Evolutionary conservation across 2,113 vertebrate genomes (phyloP).

Genomic region (Antennarius striatus): DNA sequence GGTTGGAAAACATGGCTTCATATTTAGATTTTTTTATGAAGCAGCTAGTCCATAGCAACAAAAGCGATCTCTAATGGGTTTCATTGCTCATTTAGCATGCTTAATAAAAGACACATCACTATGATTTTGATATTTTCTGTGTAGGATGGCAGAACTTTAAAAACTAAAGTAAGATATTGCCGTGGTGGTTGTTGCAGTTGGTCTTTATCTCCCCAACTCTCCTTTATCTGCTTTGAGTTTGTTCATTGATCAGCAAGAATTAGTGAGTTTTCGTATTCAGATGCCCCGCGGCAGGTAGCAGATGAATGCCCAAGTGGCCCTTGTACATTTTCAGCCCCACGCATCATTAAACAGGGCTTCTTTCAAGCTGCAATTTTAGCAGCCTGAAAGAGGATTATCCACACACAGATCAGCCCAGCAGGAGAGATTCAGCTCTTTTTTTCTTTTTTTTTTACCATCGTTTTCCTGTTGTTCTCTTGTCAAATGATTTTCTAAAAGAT

Average conservation of each 20-base stretch:
- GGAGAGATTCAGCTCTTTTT: constrained; percentile 31
- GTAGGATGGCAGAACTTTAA: constrained; percentile 23
- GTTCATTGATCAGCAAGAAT: constrained; percentile 61
- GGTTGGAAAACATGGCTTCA: constrained; percentile 2
- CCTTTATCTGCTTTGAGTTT: constrained; percentile 40
- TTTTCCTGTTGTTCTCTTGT: background rate
- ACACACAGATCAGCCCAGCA: constrained; percentile 38
- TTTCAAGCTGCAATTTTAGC: constrained; percentile 45
- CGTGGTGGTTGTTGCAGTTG: constrained; percentile 17
- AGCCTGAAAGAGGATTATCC: constrained; percentile 45
- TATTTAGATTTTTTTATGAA: constrained; percentile 44
- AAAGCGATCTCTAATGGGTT: constrained; percentile 39
- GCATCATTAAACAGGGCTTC: constrained; percentile 52
- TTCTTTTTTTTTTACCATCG: background rate
- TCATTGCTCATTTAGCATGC: constrained; percentile 11
- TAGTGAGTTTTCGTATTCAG: constrained; percentile 56
- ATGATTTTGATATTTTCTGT: constrained; percentile 24
- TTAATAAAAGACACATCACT: constrained; percentile 42
- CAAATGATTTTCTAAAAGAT: background rate
- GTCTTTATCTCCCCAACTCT: constrained; percentile 29
- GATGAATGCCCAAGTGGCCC: constrained; percentile 60
- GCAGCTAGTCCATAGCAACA: constrained; percentile 19
- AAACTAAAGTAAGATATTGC: constrained; percentile 40
- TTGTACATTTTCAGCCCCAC: constrained; percentile 57
- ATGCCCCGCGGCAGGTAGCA: constrained; percentile 46